Conservation (phyloP, 2,888 invertebrate genomes). For the Lepidocyrtinus sp. region DNA sequence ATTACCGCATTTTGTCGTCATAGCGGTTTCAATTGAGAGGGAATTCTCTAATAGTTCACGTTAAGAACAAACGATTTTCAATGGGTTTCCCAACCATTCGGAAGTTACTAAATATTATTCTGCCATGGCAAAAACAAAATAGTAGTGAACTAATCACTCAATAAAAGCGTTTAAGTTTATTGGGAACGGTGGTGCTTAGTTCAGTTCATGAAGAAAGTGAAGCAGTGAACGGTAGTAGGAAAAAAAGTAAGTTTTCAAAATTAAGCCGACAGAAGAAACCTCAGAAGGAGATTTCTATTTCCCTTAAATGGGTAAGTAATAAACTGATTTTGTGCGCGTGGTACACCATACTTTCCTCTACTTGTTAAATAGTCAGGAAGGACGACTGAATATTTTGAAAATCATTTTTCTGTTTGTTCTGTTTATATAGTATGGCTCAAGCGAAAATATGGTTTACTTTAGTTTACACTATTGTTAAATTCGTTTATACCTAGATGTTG, state of each 20-base stretch:
- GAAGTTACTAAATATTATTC: no score
- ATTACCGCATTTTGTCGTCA: background rate
- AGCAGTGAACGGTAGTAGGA: background rate
- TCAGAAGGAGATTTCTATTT: background rate
- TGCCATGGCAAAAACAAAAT: no score
- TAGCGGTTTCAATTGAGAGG: no score
- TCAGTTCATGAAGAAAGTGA: background rate
- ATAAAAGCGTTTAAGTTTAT: background rate
- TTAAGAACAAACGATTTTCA: no score
- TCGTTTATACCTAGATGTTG: no score
- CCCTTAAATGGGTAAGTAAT: constrained; percentile 32
- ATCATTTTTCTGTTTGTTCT: background rate
- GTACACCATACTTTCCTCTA: no score
- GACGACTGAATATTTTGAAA: background rate
- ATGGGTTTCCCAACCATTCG: no score
- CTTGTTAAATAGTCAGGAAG: no score
- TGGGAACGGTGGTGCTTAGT: background rate
- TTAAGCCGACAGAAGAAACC: background rate
- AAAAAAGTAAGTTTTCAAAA: background rate
- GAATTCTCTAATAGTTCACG: no score
- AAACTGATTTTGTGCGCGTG: background rate
- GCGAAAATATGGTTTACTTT: no score
- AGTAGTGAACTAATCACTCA: background rate
- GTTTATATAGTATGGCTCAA: no score
- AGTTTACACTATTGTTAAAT: no score